Conservation (phyloP, 2,797 vertebrate genomes). For the Tragelaphus eurycerus region DNA sequence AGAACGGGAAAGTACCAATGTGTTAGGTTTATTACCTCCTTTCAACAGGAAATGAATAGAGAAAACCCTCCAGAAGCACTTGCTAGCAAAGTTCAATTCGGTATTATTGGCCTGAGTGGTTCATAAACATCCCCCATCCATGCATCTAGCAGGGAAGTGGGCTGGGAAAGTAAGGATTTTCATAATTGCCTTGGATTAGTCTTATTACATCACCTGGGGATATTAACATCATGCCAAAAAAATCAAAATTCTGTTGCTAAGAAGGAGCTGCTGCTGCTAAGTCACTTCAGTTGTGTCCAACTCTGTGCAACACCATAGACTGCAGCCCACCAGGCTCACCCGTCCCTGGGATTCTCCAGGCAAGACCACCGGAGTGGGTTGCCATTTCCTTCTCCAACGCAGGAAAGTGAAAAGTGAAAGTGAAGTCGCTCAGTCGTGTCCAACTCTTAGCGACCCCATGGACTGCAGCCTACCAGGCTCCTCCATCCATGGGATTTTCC, state of each 20-base stretch:
- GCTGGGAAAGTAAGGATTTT: neutral
- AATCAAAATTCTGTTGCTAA: neutral
- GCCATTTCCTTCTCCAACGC: too few relatives aligned
- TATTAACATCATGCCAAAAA: neutral
- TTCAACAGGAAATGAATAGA: neutral
- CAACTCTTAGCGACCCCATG: too few relatives aligned
- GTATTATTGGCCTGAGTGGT: neutral
- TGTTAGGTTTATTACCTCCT: neutral
- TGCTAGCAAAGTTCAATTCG: neutral
- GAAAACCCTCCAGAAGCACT: neutral
- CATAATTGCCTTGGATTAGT: neutral
- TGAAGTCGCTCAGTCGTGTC: too few relatives aligned
- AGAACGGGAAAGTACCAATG: neutral
- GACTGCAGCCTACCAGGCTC: too few relatives aligned
- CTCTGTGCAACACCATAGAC: too few relatives aligned
- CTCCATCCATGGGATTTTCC: too few relatives aligned
- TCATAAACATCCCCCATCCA: neutral
- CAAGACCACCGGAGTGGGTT: too few relatives aligned
- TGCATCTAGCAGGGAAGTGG: neutral
- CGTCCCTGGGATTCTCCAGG: too few relatives aligned
- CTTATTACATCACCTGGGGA: neutral
- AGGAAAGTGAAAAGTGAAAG: too few relatives aligned
- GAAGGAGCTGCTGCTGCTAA: neutral
- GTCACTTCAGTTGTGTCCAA: too few relatives aligned
- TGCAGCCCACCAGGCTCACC: too few relatives aligned